phyloP scores from a whole-genome alignment of 2,888 invertebrate genomes.

The Eulithis prunata region DNA sequence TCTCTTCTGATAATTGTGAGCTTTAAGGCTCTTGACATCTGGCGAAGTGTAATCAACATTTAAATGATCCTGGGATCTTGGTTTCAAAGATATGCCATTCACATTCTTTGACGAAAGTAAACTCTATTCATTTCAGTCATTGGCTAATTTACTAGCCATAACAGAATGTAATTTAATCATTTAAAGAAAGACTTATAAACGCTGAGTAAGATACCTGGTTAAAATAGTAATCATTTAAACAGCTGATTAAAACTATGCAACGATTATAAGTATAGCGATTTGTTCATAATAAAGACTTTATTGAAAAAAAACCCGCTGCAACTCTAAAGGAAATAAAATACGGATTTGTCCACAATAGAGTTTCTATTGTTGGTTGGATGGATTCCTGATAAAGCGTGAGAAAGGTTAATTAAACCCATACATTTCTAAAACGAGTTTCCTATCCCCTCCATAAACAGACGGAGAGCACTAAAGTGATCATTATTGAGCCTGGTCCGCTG shows the following conservation, averaged over 20 bases:
- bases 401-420: neutral
- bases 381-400: neutral
- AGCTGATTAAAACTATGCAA: too few species aligned
- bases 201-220: too few species aligned
- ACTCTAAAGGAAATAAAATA: neutral
- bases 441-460: conserved; percentile 5
- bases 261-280: too few species aligned
- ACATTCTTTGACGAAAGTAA: neutral
- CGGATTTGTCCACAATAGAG: neutral
- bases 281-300: too few species aligned
- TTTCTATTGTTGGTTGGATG: neutral
- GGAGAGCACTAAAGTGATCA: conserved; percentile 11
- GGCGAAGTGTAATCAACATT: conserved; percentile 41
- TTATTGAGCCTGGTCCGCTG: conserved; percentile 19
- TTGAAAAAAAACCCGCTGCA: neutral
- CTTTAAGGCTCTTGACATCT: conserved; percentile 44
- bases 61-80: conserved; percentile 13
- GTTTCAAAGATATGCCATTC: conserved; percentile 1
- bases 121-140: neutral
- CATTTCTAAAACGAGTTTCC: neutral
- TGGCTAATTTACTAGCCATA: too few species aligned
- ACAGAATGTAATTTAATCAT: too few species aligned
- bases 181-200: too few species aligned
- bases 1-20: conserved; percentile 35
- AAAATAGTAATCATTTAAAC: too few species aligned